phyloP scores from a whole-genome alignment of 1,140 invertebrate species.

The Pemphigus obesinymphae region DNA sequence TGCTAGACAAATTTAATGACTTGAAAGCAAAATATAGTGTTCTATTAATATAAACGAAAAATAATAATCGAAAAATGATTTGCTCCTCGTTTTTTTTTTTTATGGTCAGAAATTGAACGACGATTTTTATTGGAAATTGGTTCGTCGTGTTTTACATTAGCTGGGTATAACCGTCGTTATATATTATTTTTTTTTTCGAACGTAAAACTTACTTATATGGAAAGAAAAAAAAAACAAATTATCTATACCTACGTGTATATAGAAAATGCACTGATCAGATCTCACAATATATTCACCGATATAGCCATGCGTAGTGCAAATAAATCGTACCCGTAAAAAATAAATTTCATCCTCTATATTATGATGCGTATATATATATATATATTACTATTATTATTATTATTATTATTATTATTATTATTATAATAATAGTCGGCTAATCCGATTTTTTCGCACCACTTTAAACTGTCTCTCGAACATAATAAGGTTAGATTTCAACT shows the following conservation, averaged over 20 bases:
- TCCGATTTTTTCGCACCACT: not conserved
- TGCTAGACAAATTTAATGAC: too few relatives aligned
- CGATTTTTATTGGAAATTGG: too few relatives aligned
- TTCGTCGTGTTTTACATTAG: too few relatives aligned
- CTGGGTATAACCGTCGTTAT: not conserved
- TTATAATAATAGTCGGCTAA: not conserved
- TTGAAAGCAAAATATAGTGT: too few relatives aligned
- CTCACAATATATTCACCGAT: not conserved
- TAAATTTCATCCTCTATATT: not conserved
- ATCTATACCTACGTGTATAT: not conserved
- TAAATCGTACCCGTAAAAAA: not conserved
- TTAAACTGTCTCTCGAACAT: not conserved
- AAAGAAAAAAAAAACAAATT: not conserved
- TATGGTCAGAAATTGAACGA: too few relatives aligned
- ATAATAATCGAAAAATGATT: too few relatives aligned
- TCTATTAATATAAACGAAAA: too few relatives aligned
- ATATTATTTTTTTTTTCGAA: not conserved
- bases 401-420: too few relatives aligned
- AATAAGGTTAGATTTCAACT: not conserved
- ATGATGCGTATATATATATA: not conserved
- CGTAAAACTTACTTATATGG: too few relatives aligned
- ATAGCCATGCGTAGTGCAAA: too few relatives aligned
- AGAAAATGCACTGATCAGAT: not conserved
- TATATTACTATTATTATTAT: too few relatives aligned
- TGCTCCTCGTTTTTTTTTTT: too few relatives aligned